Evolutionary conservation across 2,797 vertebrate genomes (phyloP), one percentile per base, ranked within the genome.

Genomic region (Bovichtus variegatus): DNA sequence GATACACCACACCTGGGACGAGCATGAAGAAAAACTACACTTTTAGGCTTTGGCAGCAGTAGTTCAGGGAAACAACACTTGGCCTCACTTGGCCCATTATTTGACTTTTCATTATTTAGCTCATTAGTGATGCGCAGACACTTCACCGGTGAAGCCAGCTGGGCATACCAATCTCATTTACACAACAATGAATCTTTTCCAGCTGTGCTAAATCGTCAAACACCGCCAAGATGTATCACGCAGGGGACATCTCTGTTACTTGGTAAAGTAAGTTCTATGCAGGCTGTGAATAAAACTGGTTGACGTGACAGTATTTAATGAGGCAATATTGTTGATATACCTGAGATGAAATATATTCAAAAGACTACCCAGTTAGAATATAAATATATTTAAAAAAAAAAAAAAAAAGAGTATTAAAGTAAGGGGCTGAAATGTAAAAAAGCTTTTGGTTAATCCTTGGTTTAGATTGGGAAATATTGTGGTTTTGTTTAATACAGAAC

Each of bases 141-240:
- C 34, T 43, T 16, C 1, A 18, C 12, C 21, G 36, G 4, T 25
- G 29, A 38, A 67, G 58, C 31, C 80, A 59, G 59, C 64, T 16
- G 60, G 53, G 69, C 16, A 23, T 2, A 55, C 29, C 18, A 1
- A 18, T 57, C 62, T 64, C 44, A 79, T 53, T 58, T 66, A 19
- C 65, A 47, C 36, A 66, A 65, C 63, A 55, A 38, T 21, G 4
- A 7, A 57, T 16, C 29, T 34, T 38, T 69, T 57, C 50, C 64
- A 55, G 65, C 44, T 67, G 68, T 51, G 71, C 57, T 43, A 60
- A 65, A 54, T 63, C 40, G 44, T 40, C 34, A 31, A 58, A 62
- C 46, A 44, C 25, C 21, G 63, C 40, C 27, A 34, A 55, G 62
- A 19, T 36, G 13, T 50, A 19, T 58, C 47, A 21, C 46, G 23